These are phyloP conservation scores for Papilio demoleus DNA, from an alignment of 2,888 invertebrate species.

Conservation along the genomic window DNA sequence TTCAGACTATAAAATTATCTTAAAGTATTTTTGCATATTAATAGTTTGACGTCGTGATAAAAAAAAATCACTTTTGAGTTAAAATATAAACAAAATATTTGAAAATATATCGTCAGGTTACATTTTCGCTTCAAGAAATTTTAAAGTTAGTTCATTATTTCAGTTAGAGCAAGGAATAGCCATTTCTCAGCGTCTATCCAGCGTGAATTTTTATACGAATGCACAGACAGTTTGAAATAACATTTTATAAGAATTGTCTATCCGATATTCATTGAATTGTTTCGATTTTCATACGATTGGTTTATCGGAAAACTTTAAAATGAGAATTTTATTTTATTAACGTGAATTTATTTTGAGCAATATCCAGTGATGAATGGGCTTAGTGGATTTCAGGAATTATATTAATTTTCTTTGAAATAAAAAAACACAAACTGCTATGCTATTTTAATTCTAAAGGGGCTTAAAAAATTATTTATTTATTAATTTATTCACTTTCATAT, in stretches of 20 bases:
- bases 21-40: too few species aligned
- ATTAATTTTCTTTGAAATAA: not conserved
- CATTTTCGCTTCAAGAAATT: conserved; percentile 33
- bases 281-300: conserved; percentile 36
- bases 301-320: conserved; percentile 31
- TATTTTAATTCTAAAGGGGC: not conserved
- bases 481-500: too few species aligned
- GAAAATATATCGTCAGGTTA: conserved; percentile 15
- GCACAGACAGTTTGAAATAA: conserved; percentile 36
- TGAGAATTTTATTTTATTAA: conserved; percentile 8
- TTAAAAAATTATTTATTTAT: too few species aligned
- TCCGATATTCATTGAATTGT: conserved; percentile 38
- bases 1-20: too few species aligned
- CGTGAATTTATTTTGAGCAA: conserved; percentile 5
- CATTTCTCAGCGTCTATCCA: conserved; percentile 38
- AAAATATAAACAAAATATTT: not conserved
- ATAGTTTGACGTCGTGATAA: too few species aligned
- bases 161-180: conserved; percentile 32
- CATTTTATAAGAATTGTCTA: conserved; percentile 41
- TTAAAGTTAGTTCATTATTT: conserved; percentile 40
- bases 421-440: not conserved
- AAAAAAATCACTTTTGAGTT: not conserved
- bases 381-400: too few species aligned
- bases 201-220: conserved; percentile 40
- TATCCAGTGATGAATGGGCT: not conserved